These are phyloP conservation scores for Sphaeramia orbicularis DNA, from an alignment of 2,797 vertebrate species.

Conservation along the genomic window DNA sequence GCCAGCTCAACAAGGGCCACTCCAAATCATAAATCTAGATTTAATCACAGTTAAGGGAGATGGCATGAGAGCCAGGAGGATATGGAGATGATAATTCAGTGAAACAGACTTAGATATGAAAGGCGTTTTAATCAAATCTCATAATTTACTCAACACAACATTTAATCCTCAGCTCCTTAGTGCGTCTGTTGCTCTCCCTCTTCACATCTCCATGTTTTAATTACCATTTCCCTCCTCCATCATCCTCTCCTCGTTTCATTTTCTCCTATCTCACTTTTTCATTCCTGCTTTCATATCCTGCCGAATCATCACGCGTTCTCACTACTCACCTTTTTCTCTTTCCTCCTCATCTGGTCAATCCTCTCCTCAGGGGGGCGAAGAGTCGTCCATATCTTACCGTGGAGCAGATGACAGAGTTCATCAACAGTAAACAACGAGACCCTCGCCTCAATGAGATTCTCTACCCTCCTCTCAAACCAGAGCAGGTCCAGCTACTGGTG, in stretches of 20 bases:
- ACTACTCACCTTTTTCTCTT: not conserved
- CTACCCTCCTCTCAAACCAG: conserved; percentile 95
- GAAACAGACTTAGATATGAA: conserved; percentile 51
- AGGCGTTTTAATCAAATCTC: conserved; percentile 70
- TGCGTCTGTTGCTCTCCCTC: conserved; percentile 26
- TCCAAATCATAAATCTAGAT: conserved; percentile 67
- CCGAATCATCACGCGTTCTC: not conserved
- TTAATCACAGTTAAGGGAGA: conserved; percentile 71
- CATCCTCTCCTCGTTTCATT: conserved; percentile 14
- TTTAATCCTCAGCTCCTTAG: conserved; percentile 57
- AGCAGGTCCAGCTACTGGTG: conserved; percentile 95
- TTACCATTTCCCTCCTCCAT: conserved; percentile 38
- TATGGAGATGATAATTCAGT: conserved; percentile 49
- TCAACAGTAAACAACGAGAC: conserved; percentile 95
- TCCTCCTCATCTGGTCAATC: conserved; percentile 1
- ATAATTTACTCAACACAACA: conserved; percentile 66
- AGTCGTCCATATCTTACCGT: conserved; percentile 92
- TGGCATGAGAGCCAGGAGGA: conserved; percentile 50
- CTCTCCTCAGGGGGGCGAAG: conserved; percentile 90
- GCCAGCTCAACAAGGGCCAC: conserved; percentile 28
- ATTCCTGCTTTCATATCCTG: not conserved
- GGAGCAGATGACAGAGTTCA: conserved; percentile 98
- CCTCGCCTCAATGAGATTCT: conserved; percentile 97
- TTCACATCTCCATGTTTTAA: conserved; percentile 39
- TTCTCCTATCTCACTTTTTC: conserved; percentile 1